Evolutionary conservation across 1,140 invertebrate species (phyloP), one percentile per base, ranked within the genome.

Genomic region (Arctopsyche grandis): DNA sequence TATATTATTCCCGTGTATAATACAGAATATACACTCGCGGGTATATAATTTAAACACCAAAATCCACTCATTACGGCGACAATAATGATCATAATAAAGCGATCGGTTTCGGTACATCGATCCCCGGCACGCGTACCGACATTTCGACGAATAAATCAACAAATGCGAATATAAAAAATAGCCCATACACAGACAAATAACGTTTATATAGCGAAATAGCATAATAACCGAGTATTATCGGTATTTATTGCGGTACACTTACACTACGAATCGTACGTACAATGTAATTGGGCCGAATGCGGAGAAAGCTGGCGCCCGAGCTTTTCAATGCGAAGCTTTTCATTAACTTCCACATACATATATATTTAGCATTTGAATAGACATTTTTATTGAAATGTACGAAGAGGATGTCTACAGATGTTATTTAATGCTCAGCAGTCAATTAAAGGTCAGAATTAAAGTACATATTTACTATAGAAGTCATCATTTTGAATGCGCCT

Each of bases 131-230:
- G 56, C 16, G 56, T 60, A 60, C 21, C 56, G 16, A 60, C 16
- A 60, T 60, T 60, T 60, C 56, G 16, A 19, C 56, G 56, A 60
- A 60, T 60, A 60, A 60, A 60, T 60, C 56, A 60, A 60, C 56
- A 60, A 60, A 60, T 60, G 56, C 56, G 21, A 60, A 60, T 60
- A 19, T 16, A 60, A 38, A 38, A 38, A 60, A 60, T 19, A 60
- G 14, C 12, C 4, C 52, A n/a, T 12, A 19, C 21, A 60, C 16
- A 52, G 16, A 52, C 48, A 52, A 5, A 4, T n/a, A 52, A 19
- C 9, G 56, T 60, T 60, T 21, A 60, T 60, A 60, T 38, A 60
- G 56, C 56, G 56, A 60, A 60, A 19, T 60, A 9, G 56, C 56
- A 16, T 60, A 60, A 60, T 60, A 60, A 60, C 56, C 56, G 16